Conservation (phyloP, 2,888 invertebrate genomes). For the Laothoe populi region DNA sequence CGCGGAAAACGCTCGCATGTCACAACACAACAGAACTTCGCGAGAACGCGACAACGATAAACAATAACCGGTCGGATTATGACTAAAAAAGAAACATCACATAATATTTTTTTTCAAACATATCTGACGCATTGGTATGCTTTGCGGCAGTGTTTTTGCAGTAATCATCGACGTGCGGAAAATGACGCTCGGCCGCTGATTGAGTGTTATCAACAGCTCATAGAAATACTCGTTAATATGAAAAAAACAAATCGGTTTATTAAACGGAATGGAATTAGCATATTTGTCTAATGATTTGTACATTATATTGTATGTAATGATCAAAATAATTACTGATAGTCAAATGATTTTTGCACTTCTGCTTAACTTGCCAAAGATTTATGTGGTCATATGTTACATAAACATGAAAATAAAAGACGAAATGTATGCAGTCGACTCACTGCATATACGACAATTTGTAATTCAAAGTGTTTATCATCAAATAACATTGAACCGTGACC, state of each 20-base stretch:
- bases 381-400: too few species aligned
- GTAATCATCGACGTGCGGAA: slow-evolving; percentile 11
- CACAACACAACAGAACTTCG: slow-evolving; percentile 8
- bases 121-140: slow-evolving; percentile 11
- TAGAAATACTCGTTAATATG: neutral
- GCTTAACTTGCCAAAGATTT: too few species aligned
- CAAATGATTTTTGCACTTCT: too few species aligned
- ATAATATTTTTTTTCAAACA: neutral
- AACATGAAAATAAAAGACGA: too few species aligned
- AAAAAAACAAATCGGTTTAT: neutral
- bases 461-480: too few species aligned
- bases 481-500: too few species aligned
- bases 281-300: too few species aligned
- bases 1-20: neutral
- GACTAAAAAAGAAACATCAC: slow-evolving; percentile 11
- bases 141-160: slow-evolving; percentile 11
- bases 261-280: too few species aligned
- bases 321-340: too few species aligned
- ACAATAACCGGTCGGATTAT: slow-evolving; percentile 20
- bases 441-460: too few species aligned
- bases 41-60: slow-evolving; percentile 16
- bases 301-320: too few species aligned
- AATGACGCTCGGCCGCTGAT: slow-evolving; percentile 10
- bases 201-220: neutral
- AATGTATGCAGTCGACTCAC: too few species aligned